Percentiles rank a stretch among this genome's conserved stretches.
phyloP scores from a whole-genome alignment of 2,113 vertebrate genomes.

The Salvelinus sp. region DNA sequence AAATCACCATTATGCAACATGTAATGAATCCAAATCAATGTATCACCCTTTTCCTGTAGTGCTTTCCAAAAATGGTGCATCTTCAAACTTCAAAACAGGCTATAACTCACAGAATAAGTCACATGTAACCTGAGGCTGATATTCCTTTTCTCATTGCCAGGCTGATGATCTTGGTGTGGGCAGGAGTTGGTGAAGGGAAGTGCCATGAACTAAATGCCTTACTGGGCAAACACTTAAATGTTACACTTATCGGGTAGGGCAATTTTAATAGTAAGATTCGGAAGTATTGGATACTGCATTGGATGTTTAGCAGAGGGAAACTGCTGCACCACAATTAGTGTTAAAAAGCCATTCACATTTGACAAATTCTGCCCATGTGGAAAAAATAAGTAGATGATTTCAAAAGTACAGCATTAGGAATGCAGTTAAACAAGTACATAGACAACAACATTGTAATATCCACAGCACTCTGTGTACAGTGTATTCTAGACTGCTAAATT shows the following conservation, averaged over 20 bases:
- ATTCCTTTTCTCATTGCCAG: not conserved
- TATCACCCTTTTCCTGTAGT: constrained; percentile 14
- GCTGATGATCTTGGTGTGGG: not conserved
- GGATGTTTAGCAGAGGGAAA: too few relatives aligned
- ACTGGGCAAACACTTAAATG: not conserved
- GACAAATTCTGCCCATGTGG: too few relatives aligned
- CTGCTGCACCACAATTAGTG: too few relatives aligned
- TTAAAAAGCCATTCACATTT: too few relatives aligned
- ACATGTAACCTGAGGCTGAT: not conserved
- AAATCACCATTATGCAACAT: constrained; percentile 33
- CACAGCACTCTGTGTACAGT: too few relatives aligned
- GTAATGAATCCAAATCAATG: constrained; percentile 36
- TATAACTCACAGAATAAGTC: constrained; percentile 7
- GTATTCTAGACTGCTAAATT: too few relatives aligned
- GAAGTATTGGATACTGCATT: too few relatives aligned
- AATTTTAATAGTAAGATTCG: not conserved
- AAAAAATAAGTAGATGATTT: too few relatives aligned
- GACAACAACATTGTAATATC: too few relatives aligned
- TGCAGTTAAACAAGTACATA: too few relatives aligned
- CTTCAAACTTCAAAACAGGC: constrained; percentile 13
- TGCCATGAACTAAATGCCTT: not conserved
- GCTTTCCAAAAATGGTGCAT: constrained; percentile 3
- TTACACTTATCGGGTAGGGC: not conserved
- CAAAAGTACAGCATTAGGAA: too few relatives aligned
- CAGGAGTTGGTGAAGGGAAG: not conserved